Evolutionary conservation across 2,113 vertebrate genomes (phyloP).

Genomic region (Brienomyrus longianalis): DNA sequence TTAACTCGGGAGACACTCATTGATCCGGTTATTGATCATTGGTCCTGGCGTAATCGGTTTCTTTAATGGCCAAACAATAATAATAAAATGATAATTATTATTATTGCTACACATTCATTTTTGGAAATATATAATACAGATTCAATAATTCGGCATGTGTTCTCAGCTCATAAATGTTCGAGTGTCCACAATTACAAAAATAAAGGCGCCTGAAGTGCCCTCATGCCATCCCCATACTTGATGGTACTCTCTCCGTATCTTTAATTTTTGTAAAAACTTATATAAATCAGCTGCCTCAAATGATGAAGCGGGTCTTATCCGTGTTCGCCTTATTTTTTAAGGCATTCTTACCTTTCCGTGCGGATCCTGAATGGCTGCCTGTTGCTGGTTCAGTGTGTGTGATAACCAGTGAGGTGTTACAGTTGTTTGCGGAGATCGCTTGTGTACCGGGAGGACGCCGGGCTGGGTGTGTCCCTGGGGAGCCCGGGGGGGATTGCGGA

Average conservation of each 20-base stretch:
- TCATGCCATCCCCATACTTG: neutral
- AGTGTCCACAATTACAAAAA: neutral
- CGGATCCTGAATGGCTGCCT: neutral
- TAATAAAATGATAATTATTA: too few relatives aligned
- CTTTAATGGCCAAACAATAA: neutral
- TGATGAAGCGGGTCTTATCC: neutral
- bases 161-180: neutral
- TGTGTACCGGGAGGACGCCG: too few relatives aligned
- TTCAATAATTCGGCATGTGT: neutral
- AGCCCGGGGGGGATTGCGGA: neutral
- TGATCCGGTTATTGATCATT: neutral
- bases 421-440: neutral
- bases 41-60: neutral
- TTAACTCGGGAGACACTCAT: neutral
- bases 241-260: neutral
- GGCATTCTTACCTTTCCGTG: neutral
- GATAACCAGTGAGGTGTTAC: neutral
- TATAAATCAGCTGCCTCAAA: neutral
- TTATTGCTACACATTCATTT: neutral
- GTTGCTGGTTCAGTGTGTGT: neutral
- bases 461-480: neutral
- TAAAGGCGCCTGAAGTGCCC: neutral
- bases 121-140: neutral
- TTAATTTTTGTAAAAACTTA: neutral
- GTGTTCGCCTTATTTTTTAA: neutral